These are phyloP conservation scores for Tiaroga cobitis DNA, from an alignment of 2,797 vertebrate genomes.

Conservation along the genomic window DNA sequence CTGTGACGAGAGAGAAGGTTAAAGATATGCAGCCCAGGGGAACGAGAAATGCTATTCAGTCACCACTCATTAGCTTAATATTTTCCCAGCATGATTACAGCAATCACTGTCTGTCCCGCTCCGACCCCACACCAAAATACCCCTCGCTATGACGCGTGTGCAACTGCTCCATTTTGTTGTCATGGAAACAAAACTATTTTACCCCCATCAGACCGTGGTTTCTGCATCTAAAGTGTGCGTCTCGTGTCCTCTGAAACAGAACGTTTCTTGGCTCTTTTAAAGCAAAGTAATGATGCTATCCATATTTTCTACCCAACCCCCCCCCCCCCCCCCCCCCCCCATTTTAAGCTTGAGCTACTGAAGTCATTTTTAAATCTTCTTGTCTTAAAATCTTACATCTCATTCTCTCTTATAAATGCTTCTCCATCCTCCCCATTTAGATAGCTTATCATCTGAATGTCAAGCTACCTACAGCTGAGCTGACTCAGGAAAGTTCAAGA, in stretches of 20 bases:
- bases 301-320: too few species aligned
- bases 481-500: not conserved
- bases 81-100: conserved; percentile 56
- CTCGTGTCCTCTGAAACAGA: conserved; percentile 16
- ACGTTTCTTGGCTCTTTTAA: not conserved
- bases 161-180: conserved; percentile 44
- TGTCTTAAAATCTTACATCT: not conserved
- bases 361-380: not conserved
- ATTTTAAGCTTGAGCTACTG: not conserved
- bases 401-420: not conserved
- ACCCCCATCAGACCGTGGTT: conserved; percentile 25
- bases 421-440: not conserved
- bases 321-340: too few species aligned
- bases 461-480: not conserved
- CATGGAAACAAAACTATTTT: conserved; percentile 57
- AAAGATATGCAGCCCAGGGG: conserved; percentile 28
- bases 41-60: conserved; percentile 33
- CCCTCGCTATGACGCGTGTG: conserved; percentile 5
- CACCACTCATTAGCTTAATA: conserved; percentile 45
- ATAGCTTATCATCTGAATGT: not conserved
- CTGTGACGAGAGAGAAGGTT: conserved; percentile 42
- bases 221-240: conserved; percentile 25
- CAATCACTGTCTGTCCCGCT: conserved; percentile 44
- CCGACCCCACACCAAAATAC: conserved; percentile 9
- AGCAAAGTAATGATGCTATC: not conserved